Conservation (phyloP, 2,888 invertebrate genomes). For the Odontomyia ornata region DNA sequence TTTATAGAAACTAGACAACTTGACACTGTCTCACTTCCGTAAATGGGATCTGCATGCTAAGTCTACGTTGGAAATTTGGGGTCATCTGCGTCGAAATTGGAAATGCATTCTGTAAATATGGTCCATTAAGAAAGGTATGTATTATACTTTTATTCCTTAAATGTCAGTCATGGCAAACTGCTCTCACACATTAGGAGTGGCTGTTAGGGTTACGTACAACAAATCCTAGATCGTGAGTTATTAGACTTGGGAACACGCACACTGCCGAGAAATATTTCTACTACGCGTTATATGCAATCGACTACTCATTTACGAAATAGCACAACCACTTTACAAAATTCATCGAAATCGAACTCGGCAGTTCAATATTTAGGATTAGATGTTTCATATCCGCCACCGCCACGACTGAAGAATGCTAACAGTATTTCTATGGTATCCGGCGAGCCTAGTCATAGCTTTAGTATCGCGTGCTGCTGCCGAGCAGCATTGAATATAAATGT, state of each 20-base stretch:
- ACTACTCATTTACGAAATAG: conserved; percentile 25
- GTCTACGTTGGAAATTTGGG: no score
- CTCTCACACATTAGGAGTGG: no score
- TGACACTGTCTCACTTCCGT: no score
- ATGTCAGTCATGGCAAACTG: no score
- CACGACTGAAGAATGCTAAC: conserved; percentile 53
- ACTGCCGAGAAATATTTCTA: conserved; percentile 59
- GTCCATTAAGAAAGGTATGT: no score
- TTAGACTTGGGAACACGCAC: conserved; percentile 59
- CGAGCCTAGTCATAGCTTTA: conserved; percentile 59
- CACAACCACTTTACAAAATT: conserved; percentile 48
- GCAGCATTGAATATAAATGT: conserved; percentile 81
- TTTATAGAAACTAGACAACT: no score
- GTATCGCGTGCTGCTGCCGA: conserved; percentile 27
- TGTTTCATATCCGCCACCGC: conserved; percentile 66
- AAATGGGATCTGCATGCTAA: no score
- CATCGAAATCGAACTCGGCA: conserved; percentile 52
- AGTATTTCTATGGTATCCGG: conserved; percentile 62
- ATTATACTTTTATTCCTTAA: no score
- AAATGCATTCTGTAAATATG: no score
- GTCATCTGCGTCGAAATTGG: no score
- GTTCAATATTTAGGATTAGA: conserved; percentile 90
- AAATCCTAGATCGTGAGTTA: conserved; percentile 59
- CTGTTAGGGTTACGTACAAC: no score
- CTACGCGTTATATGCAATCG: conserved; percentile 50